Evolutionary conservation across 1,140 invertebrate species (phyloP), one percentile per base, ranked within the genome.

Genomic region (Semibalanus balanoides): DNA sequence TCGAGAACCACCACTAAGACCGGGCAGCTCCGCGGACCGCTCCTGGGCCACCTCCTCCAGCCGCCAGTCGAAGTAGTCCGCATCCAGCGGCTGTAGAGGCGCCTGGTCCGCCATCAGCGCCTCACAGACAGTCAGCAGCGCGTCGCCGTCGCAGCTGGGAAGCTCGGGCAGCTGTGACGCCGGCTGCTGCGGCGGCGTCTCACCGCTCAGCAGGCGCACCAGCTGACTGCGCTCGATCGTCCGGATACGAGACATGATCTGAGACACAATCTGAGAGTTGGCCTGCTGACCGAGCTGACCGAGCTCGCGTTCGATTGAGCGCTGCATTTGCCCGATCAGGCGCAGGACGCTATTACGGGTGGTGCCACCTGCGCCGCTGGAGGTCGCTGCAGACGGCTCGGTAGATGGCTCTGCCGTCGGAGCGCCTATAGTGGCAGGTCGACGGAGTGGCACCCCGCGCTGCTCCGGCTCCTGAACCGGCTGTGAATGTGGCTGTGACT

Each of bases 21-120:
- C 40, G 1, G 40, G 31, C 73, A 43, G 73, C 40, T 22, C 14
- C 40, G 11, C 73, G 40, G 7, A 35, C 11, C 40, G 31, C 40
- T 74, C 73, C 40, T 35, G 40, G 1, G 73, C 40, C 31, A 31
- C 9, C 31, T 43, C 73, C 77, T 79, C 79, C 14, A 77, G 78
- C 28, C 87, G 86, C 0, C 73, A 31, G 0, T 74, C 31, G 73
- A 35, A 74, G 31, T 43, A 74, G 51, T 64, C 51, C 1, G 11
- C 51, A 19, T 64, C 51, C 14, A 64, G 51, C 11, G 51, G 74
- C 74, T 71, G 75, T 72, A 51, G 64, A 31, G 51, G 51, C 22
- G 22, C 51, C 51, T 64, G 51, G 1, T 64, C 51, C 1, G 14
- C 22, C 51, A 64, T 64, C 14, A 64, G 51, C 51, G 51, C 51